phyloP scores from a whole-genome alignment of 2,888 invertebrate species.

The Monoplex corrugatus region DNA sequence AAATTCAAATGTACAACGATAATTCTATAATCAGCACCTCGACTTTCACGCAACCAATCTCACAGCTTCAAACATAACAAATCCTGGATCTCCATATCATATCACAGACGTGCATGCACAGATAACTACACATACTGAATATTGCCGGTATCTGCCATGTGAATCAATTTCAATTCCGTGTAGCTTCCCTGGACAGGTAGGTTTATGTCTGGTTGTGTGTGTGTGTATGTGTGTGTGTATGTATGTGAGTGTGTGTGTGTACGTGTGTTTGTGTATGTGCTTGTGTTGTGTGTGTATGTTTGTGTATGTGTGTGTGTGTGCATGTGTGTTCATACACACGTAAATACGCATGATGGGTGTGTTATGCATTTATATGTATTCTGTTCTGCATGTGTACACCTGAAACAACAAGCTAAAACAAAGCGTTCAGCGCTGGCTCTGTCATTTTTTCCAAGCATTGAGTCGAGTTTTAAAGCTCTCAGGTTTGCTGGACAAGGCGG shows the following conservation, averaged over 20 bases:
- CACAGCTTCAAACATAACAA: neutral
- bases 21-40: neutral
- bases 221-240: too few relatives aligned
- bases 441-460: neutral
- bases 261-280: neutral
- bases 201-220: too few relatives aligned
- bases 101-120: neutral
- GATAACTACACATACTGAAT: neutral
- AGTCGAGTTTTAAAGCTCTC: slow-evolving; percentile 31
- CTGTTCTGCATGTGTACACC: too few relatives aligned
- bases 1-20: neutral
- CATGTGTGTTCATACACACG: neutral
- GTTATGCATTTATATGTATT: too few relatives aligned
- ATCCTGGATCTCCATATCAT: neutral
- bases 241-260: neutral
- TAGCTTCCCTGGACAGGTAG: too few relatives aligned
- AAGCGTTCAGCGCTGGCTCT: neutral
- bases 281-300: neutral
- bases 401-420: neutral
- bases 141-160: neutral
- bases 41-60: neutral
- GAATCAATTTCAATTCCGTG: neutral
- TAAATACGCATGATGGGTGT: too few relatives aligned
- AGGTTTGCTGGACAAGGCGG: slow-evolving; percentile 23
- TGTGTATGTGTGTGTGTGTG: neutral